Conservation (phyloP, 2,888 invertebrate species). For the Stenurella melanura region DNA sequence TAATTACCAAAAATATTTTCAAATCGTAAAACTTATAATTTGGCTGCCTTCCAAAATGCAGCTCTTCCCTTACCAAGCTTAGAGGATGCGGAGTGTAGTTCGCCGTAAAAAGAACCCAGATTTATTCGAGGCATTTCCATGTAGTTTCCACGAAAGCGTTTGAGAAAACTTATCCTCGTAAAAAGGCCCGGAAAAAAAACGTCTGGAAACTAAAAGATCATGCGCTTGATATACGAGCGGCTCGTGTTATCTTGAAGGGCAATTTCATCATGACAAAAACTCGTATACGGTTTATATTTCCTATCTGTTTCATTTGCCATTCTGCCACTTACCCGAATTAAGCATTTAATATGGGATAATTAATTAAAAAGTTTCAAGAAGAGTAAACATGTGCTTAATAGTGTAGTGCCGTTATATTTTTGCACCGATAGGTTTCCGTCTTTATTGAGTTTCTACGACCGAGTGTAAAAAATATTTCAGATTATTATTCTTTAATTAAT, state of each 20-base stretch:
- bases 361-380: constrained; percentile 2
- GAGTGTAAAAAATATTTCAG: no score
- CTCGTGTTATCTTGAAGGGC: constrained; percentile 21
- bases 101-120: constrained; percentile 17
- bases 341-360: not conserved
- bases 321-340: constrained; percentile 1
- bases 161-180: constrained; percentile 17
- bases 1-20: not conserved
- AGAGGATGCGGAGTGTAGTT: constrained; percentile 3
- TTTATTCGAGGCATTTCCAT: constrained; percentile 37
- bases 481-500: no score
- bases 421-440: no score
- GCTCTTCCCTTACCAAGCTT: not conserved
- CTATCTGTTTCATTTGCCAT: constrained; percentile 9
- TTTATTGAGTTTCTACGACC: no score
- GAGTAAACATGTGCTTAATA: not conserved
- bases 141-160: constrained; percentile 24
- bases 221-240: constrained; percentile 27
- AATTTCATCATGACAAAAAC: constrained; percentile 25
- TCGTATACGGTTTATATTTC: constrained; percentile 19
- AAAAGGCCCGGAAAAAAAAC: constrained; percentile 11
- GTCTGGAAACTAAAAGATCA: constrained; percentile 20
- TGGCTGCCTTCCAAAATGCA: constrained; percentile 9
- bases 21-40: not conserved
- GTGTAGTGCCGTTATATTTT: no score